Conservation (phyloP, 2,888 invertebrate species). For the Acleris sparsana region DNA sequence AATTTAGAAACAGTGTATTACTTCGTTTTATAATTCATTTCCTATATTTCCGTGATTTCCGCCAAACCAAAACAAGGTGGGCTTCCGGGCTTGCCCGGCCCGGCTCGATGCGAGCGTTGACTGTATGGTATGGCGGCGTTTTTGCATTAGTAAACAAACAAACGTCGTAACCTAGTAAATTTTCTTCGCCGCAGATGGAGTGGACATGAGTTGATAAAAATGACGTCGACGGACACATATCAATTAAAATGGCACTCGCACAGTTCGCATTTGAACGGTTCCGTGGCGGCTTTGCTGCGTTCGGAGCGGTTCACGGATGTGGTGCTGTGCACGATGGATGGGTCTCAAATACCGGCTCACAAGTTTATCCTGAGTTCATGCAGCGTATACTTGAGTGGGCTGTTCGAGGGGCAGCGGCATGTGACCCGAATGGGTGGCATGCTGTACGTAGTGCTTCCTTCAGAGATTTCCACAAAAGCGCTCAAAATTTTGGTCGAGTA, state of each 20-base stretch:
- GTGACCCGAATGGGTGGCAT: conserved; percentile 78
- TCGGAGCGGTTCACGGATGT: conserved; percentile 93
- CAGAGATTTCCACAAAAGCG: conserved; percentile 91
- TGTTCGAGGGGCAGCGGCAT: conserved; percentile 78
- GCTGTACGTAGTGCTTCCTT: conserved; percentile 89
- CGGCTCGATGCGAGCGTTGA: background rate
- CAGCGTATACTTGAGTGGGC: conserved; percentile 81
- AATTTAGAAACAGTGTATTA: background rate
- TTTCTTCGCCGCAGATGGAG: conserved; percentile 46
- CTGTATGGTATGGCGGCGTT: conserved; percentile 29
- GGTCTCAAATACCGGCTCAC: conserved; percentile 92
- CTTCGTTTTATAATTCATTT: background rate
- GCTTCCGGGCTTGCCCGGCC: background rate
- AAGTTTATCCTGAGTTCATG: conserved; percentile 93
- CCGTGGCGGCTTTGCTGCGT: conserved; percentile 89
- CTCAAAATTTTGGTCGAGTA: conserved; percentile 92
- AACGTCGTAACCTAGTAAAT: conserved; percentile 37
- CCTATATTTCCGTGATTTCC: conserved; percentile 19
- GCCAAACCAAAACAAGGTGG: conserved; percentile 18
- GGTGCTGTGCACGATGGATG: conserved; percentile 90
- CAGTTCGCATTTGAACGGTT: conserved; percentile 91
- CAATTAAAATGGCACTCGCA: conserved; percentile 96
- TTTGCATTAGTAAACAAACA: conserved; percentile 35
- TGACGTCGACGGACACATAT: conserved; percentile 89
- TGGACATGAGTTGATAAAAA: conserved; percentile 47